Base-by-base conservation (phyloP, 2,113 vertebrate species). In the Pluvialis apricaria region DNA sequence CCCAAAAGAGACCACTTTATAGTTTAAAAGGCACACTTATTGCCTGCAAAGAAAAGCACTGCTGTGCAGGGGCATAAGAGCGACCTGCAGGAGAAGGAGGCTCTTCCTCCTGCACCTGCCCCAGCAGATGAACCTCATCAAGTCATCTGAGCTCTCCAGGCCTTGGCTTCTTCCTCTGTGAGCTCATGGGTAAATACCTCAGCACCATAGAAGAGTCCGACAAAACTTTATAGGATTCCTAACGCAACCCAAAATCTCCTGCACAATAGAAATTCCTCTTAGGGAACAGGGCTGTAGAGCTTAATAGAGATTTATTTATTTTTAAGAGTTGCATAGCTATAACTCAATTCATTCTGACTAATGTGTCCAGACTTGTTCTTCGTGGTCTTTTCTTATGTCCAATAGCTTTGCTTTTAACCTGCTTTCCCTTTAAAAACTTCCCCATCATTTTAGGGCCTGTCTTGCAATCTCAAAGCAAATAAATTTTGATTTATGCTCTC, bases 241-340 rank as follows among this genome's bases (percentile, higher is more conserved):
- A 73, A 65, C 3, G 14, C 44, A 72, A 49, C 28, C 32, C 1
- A 1, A 70, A 82, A 85, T 65, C 36, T 55, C 32, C 65, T 38
- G 36, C 70, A 91, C 36, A 72, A 87, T 14, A 82, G 40, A 82
- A 85, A 82, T 58, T 65, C 38, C 45, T 95, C 45, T 68, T 51
- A 80, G n/a, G 9, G 58, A 95, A 65, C 17, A 90, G 38, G 16
- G 65, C 42, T 82, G 66, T 44, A 66, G 26, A 72, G 18, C 32
- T 82, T 76, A 82, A 87, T 52, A 79, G 24, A 82, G 71, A 90
- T 83, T 91, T 82, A 90, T 88, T 72, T 89, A 60, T 90, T 94
- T 93, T 86, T 73, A 85, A 91, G 68, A 66, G 20, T 54, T 88
- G 47, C 38, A 73, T n/a, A 85, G 75, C 40, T 85, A 38, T 85